These are phyloP conservation scores for Apteryx mantelli DNA, from an alignment of 2,113 vertebrate species.

Conservation along the genomic window DNA sequence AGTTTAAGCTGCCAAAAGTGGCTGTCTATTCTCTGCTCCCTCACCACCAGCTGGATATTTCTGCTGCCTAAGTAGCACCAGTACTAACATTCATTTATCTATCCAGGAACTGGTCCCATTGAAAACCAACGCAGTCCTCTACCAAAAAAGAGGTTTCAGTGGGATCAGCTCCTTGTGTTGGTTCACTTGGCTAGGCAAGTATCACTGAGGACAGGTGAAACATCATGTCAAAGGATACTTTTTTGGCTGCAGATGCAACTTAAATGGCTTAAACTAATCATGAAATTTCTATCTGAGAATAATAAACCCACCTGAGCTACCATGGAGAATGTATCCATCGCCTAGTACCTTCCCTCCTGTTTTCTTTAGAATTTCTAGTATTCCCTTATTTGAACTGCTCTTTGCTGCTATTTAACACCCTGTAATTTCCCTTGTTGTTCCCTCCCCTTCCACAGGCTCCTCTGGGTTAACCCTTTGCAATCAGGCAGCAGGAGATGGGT, in stretches of 20 bases:
- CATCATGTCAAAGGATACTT: background rate
- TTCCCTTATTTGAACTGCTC: background rate
- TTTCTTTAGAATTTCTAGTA: background rate
- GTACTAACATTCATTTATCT: background rate
- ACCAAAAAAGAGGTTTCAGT: background rate
- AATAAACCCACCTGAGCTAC: background rate
- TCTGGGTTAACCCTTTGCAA: background rate
- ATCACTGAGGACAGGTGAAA: background rate
- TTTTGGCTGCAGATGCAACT: background rate
- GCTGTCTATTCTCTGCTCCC: background rate
- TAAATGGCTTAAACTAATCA: background rate
- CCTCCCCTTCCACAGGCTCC: background rate
- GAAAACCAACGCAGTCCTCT: background rate
- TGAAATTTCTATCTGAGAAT: background rate
- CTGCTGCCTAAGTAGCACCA: constrained; percentile 23
- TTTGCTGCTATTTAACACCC: background rate
- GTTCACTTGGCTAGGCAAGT: background rate
- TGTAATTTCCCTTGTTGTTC: background rate
- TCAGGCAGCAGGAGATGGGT: background rate
- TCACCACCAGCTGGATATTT: background rate
- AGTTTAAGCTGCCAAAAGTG: background rate
- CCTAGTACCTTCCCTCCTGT: background rate
- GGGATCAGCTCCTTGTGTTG: background rate
- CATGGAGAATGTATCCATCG: background rate
- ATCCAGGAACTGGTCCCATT: background rate